Evolutionary conservation across 2,797 vertebrate species (phyloP).

Genomic region (Enteromius unitaeniatus): DNA sequence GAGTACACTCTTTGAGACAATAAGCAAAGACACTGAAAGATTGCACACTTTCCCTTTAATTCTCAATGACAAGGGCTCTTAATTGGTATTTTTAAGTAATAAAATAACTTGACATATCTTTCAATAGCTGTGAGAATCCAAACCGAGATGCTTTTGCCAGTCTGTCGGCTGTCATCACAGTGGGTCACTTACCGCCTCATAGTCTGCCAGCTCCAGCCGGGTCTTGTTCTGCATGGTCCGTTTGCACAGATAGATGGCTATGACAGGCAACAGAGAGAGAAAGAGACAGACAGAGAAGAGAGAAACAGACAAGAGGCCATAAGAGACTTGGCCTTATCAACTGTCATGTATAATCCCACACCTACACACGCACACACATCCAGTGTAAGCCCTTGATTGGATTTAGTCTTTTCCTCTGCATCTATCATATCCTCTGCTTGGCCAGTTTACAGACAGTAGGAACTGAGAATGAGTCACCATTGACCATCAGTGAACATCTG

Average conservation of each 20-base stretch:
- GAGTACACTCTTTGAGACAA: neutral
- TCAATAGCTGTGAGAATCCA: neutral
- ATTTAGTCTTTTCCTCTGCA: conserved; percentile 49
- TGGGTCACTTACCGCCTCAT: conserved; percentile 91
- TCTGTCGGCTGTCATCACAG: conserved; percentile 51
- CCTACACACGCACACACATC: conserved; percentile 20
- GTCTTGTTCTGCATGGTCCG: conserved; percentile 99
- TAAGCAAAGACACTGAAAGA: neutral
- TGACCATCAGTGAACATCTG: conserved; percentile 36
- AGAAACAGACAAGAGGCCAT: conserved; percentile 36
- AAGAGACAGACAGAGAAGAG: neutral
- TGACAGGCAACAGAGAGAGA: conserved; percentile 15
- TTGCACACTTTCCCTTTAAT: neutral
- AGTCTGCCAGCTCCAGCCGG: conserved; percentile 96
- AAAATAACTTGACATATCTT: neutral
- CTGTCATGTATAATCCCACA: conserved; percentile 23
- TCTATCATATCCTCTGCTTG: conserved; percentile 40
- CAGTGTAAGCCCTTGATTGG: conserved; percentile 44
- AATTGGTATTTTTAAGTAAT: neutral
- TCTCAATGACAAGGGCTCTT: neutral
- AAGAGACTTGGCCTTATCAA: conserved; percentile 56
- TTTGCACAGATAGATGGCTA: conserved; percentile 99
- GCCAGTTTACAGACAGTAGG: conserved; percentile 44
- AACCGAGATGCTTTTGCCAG: neutral
- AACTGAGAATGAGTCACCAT: conserved; percentile 44